These are phyloP conservation scores for Anguilla marmorata DNA, from an alignment of 2,797 vertebrate genomes.

Conservation along the genomic window DNA sequence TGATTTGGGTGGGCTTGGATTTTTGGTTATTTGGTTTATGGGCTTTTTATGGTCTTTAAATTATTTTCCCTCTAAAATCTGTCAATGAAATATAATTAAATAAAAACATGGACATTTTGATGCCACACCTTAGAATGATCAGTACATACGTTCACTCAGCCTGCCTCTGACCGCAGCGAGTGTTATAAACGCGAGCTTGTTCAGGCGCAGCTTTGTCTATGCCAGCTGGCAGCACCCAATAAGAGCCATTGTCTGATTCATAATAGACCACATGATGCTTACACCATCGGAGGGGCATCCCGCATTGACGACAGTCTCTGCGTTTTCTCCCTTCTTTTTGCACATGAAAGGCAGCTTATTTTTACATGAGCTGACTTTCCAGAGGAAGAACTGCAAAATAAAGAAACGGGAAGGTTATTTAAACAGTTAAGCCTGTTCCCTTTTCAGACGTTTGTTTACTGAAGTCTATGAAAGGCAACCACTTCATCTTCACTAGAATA, in stretches of 20 bases:
- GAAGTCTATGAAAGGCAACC: background rate
- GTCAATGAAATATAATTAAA: background rate
- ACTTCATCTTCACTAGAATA: background rate
- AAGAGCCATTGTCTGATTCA: background rate
- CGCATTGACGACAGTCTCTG: slow-evolving; percentile 58
- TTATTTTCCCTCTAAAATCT: background rate
- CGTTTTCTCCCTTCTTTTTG: slow-evolving; percentile 78
- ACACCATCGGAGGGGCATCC: slow-evolving; percentile 77
- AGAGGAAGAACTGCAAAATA: slow-evolving; percentile 62
- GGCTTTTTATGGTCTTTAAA: background rate
- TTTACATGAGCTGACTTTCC: slow-evolving; percentile 78
- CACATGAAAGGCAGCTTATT: slow-evolving; percentile 78
- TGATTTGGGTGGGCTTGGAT: background rate
- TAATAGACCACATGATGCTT: slow-evolving; percentile 46
- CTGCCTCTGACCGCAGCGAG: background rate
- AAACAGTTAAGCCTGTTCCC: background rate
- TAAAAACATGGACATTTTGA: background rate
- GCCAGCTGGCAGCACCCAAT: background rate
- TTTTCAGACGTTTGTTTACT: background rate
- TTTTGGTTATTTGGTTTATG: background rate
- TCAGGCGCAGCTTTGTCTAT: background rate
- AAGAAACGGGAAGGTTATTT: background rate
- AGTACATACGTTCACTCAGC: background rate
- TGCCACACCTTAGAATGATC: background rate
- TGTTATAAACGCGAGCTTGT: background rate